Conservation (phyloP, 2,888 invertebrate species). For the Caenorhabditis parvicauda region DNA sequence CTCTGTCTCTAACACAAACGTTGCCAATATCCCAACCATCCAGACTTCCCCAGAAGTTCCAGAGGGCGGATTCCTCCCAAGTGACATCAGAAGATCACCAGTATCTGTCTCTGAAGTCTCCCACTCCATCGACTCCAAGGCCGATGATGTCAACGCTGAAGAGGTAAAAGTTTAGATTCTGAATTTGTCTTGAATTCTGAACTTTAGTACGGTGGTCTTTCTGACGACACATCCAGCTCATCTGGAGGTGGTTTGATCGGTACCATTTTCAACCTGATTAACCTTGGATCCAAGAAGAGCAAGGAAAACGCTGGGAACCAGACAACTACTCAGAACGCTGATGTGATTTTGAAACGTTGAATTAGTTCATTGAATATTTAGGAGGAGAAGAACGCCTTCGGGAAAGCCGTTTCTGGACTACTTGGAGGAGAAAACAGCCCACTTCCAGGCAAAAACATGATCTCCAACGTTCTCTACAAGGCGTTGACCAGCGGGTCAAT, state of each 20-base stretch:
- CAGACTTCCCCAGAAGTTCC: slow-evolving; percentile 48
- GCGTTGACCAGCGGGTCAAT: slow-evolving; percentile 56
- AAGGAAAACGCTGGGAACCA: slow-evolving; percentile 10
- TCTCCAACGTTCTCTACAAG: slow-evolving; percentile 62
- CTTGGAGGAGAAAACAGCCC: slow-evolving; percentile 58
- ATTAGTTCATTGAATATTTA: slow-evolving; percentile 1
- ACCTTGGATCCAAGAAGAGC: slow-evolving; percentile 50
- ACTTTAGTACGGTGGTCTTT: slow-evolving; percentile 53
- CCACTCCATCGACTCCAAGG: slow-evolving; percentile 31
- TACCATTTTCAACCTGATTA: slow-evolving; percentile 58
- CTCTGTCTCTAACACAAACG: slow-evolving; percentile 8
- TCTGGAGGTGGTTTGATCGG: slow-evolving; percentile 59
- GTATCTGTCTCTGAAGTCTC: slow-evolving; percentile 53
- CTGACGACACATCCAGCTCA: slow-evolving; percentile 50
- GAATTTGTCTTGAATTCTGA: background rate
- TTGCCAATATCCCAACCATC: slow-evolving; percentile 31
- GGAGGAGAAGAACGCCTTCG: slow-evolving; percentile 44
- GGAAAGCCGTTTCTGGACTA: slow-evolving; percentile 52
- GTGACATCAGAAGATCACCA: slow-evolving; percentile 51
- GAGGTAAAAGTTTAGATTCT: slow-evolving; percentile 15
- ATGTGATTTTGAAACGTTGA: slow-evolving; percentile 2
- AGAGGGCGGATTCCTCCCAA: slow-evolving; percentile 58
- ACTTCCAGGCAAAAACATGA: slow-evolving; percentile 52
- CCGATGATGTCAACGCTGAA: slow-evolving; percentile 28
- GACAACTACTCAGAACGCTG: slow-evolving; percentile 3